A percentile compares a stretch with the other conserved stretches of the same genome.
phyloP scores from a whole-genome alignment of 2,113 vertebrate species.

The Mesoclemmys tuberculata region DNA sequence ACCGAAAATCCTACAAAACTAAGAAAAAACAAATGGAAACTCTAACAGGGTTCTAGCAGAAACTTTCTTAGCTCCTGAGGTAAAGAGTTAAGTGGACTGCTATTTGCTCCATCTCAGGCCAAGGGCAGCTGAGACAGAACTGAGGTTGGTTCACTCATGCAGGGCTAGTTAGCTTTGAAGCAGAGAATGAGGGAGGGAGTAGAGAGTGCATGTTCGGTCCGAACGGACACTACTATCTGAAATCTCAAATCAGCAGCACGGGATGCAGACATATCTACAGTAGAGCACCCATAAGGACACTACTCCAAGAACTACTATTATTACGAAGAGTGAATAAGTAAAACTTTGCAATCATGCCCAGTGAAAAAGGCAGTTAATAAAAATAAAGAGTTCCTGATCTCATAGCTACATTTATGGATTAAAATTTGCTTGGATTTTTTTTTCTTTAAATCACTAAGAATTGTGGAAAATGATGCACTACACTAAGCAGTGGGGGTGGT shows the following conservation, averaged over 20 bases:
- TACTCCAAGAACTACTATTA: not conserved
- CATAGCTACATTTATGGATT: not conserved
- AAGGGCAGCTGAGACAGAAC: not conserved
- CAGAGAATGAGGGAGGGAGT: not conserved
- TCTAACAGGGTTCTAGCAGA: not conserved
- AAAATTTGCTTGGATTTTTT: not conserved
- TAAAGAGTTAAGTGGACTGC: not conserved
- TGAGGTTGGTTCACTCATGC: not conserved
- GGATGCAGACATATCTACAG: not conserved
- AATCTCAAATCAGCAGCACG: not conserved
- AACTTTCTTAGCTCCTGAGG: not conserved
- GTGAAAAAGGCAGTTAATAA: not conserved
- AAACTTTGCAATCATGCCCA: not conserved
- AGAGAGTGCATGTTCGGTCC: too few relatives aligned
- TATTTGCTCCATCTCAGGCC: too few relatives aligned
- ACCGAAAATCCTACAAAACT: not conserved
- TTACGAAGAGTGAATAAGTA: fast-evolving
- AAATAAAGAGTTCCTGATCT: not conserved
- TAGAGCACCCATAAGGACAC: not conserved
- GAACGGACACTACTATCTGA: not conserved
- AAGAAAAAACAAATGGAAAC: not conserved
- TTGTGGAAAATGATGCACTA: constrained; percentile 19
- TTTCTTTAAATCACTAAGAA: not conserved
- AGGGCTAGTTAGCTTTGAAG: not conserved
- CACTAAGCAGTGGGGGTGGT: constrained; percentile 42